Conservation (phyloP, 2,113 vertebrate genomes). For the Hirundichthys speculiger region DNA sequence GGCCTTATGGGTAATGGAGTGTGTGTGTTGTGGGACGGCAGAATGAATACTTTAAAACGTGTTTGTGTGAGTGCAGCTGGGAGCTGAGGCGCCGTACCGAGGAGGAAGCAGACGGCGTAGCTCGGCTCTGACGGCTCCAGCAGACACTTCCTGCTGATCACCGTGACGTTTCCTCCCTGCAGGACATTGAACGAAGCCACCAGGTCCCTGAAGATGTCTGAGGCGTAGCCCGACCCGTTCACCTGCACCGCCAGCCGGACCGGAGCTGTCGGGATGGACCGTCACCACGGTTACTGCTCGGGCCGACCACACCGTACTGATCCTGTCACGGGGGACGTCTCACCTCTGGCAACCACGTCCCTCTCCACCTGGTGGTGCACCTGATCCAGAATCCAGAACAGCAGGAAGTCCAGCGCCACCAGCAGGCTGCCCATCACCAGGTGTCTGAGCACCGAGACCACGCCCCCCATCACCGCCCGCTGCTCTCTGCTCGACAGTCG, state of each 20-base stretch:
- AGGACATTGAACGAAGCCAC: constrained; percentile 82
- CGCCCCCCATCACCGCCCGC: constrained; percentile 31
- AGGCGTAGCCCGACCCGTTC: constrained; percentile 83
- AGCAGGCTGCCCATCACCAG: constrained; percentile 75
- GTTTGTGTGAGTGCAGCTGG: too few relatives aligned
- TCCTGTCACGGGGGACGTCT: constrained; percentile 10
- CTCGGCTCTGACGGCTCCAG: constrained; percentile 80
- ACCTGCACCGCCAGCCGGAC: constrained; percentile 74
- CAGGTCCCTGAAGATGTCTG: constrained; percentile 86
- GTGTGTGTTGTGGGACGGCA: too few relatives aligned
- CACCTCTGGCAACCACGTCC: constrained; percentile 83
- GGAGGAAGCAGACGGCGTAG: constrained; percentile 43
- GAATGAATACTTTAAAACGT: too few relatives aligned
- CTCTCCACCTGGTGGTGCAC: constrained; percentile 81
- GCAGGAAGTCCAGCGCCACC: constrained; percentile 83
- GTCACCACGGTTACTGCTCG: background rate
- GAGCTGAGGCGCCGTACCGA: constrained; percentile 51
- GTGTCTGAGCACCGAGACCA: constrained; percentile 72
- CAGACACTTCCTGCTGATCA: constrained; percentile 85
- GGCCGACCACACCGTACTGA: rapidly evolving
- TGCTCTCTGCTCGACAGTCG: constrained; percentile 52
- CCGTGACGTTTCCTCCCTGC: constrained; percentile 84
- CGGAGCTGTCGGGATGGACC: constrained; percentile 76
- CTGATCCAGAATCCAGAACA: constrained; percentile 91
- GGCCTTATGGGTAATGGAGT: too few relatives aligned